Base-by-base conservation (phyloP, 1,140 invertebrate genomes). In the Drosophila aff. region DNA sequence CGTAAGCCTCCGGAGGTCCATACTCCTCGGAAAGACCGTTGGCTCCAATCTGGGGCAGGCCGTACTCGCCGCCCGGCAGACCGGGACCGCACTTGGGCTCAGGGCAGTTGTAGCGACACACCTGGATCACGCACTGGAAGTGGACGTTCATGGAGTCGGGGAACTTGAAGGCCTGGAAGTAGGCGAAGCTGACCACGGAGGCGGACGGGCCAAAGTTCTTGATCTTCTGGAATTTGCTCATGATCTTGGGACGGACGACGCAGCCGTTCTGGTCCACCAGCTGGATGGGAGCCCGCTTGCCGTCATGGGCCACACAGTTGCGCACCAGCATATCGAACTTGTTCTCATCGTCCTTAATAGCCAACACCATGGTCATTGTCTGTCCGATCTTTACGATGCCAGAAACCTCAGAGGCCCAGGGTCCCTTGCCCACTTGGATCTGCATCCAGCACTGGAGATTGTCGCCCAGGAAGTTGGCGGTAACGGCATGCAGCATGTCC, bases 101-200 rank as follows among this genome's bases (percentile, higher is more conserved):
- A 1, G 97, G 97, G 90, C 98, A 98, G 91, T 98, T 97, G 93
- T 98, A 97, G 66, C 97, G 95, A 81, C 98, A 99, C 3, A 98
- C 97, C 94, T 99, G 98, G 79, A 99, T 98, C 3, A 98, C 97
- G 91, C 98, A 98, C 93, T 99, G 98, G 96, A 99, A 99, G 94
- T 98, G 98, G 3, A 99, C 97, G 91, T 98, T 98, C 98, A 98
- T 98, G 13, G 97, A 98, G 92, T 99, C 98, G 0, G 98, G 98
- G 95, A 99, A 99, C 93, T 99, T 98, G 94, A 98, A 99, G 2
- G 98, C 98, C 94, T 98, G 97, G 96, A 99, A 99, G 93, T 98
- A 98, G 3, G 98, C 98, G 89, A 98, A 99, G 53, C 97, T 97
- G 2, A 99, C 97, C 0, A 98, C 98, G 0, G 97, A 98, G 7